Evolutionary conservation across 1,140 invertebrate species (phyloP).

Genomic region (Hycleus cichorii): DNA sequence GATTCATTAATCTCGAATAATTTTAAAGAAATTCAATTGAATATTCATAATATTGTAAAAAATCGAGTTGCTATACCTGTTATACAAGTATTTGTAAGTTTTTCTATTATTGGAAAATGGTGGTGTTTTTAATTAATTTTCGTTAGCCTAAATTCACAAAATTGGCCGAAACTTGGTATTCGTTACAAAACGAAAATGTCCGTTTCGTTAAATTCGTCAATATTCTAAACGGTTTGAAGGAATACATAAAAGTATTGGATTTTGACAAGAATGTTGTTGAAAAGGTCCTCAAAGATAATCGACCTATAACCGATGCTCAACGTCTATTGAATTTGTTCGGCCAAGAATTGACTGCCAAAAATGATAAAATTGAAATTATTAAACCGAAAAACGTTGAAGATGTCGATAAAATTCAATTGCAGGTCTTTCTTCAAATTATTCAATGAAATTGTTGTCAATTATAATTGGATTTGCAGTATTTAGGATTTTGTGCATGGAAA

Average conservation of each 20-base stretch:
- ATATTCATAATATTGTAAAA: conserved; percentile 51
- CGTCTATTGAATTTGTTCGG: conserved; percentile 36
- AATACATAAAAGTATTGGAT: neutral
- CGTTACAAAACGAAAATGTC: neutral
- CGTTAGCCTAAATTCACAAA: neutral
- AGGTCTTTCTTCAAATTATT: conserved; percentile 31
- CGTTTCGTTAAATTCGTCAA: neutral
- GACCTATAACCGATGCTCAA: conserved; percentile 42
- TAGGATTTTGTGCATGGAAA: conserved; percentile 58
- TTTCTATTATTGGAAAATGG: neutral
- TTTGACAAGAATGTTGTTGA: neutral
- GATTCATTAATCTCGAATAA: conserved; percentile 20
- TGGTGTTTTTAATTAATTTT: neutral
- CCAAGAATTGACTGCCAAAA: conserved; percentile 2
- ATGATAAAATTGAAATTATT: conserved; percentile 37
- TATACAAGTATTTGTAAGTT: conserved; percentile 54
- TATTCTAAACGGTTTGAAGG: too few species aligned
- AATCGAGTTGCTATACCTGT: conserved; percentile 55
- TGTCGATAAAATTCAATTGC: conserved; percentile 43
- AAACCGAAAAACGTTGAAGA: conserved; percentile 39
- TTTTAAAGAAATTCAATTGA: too few species aligned
- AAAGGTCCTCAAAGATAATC: neutral
- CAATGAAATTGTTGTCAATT: neutral
- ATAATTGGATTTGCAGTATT: conserved; percentile 44
- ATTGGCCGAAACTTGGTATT: neutral